Percentiles rank a stretch among this genome's conserved stretches.
These are phyloP conservation scores for Amphiprion clarkii DNA, from an alignment of 2,797 vertebrate species.

Conservation along the genomic window DNA sequence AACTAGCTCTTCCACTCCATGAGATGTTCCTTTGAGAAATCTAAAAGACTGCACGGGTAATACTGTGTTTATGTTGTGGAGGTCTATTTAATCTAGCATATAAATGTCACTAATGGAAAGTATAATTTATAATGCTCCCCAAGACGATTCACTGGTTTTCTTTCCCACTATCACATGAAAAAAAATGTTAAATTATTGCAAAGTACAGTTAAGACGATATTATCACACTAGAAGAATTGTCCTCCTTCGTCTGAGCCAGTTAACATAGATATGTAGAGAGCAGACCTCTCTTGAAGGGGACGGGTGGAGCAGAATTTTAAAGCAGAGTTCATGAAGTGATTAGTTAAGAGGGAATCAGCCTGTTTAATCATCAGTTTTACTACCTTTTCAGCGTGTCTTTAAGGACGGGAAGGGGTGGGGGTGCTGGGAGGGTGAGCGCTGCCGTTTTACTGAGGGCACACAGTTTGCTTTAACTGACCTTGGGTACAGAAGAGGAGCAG, in stretches of 20 bases:
- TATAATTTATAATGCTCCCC: slow-evolving; percentile 31
- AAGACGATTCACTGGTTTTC: slow-evolving; percentile 31
- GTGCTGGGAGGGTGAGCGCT: neutral
- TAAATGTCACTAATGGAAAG: slow-evolving; percentile 42
- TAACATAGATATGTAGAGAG: slow-evolving; percentile 16
- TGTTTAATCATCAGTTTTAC: slow-evolving; percentile 54
- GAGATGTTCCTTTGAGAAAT: slow-evolving; percentile 13
- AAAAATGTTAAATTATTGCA: slow-evolving; percentile 32
- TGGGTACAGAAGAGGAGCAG: slow-evolving; percentile 17
- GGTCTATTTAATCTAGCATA: slow-evolving; percentile 32
- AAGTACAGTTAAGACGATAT: slow-evolving; percentile 29
- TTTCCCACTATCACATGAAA: slow-evolving; percentile 7
- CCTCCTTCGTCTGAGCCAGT: slow-evolving; percentile 18
- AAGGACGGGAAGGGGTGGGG: neutral
- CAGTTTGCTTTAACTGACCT: slow-evolving; percentile 34
- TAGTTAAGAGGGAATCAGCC: slow-evolving; percentile 34
- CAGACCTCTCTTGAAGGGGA: slow-evolving; percentile 22
- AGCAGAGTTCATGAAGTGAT: slow-evolving; percentile 30
- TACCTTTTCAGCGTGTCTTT: slow-evolving; percentile 20
- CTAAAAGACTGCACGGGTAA: slow-evolving; percentile 29
- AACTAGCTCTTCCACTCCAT: neutral
- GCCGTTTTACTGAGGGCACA: slow-evolving; percentile 20
- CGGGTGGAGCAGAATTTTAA: slow-evolving; percentile 31
- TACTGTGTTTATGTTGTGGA: slow-evolving; percentile 22
- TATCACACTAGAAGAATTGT: slow-evolving; percentile 24